These are phyloP conservation scores for Macaca fascicularis DNA, from an alignment of 2,113 vertebrate genomes.

Conservation along the genomic window DNA sequence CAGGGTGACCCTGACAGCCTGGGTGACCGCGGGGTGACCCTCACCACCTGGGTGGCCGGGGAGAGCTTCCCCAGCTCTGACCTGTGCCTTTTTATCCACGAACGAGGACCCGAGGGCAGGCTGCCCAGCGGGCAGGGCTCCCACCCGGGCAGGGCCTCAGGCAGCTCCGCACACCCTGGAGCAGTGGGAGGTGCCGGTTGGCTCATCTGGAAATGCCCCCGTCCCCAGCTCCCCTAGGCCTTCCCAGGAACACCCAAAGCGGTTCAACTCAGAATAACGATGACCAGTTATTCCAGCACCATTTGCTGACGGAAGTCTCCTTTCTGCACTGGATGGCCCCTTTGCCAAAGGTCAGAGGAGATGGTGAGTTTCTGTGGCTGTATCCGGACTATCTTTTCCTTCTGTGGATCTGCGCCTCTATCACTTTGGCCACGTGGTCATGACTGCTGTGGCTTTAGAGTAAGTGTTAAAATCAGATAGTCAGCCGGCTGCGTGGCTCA, in stretches of 20 bases:
- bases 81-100: not conserved
- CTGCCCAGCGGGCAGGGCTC: not conserved
- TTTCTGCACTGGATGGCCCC: not conserved
- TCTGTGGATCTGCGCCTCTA: rapidly evolving
- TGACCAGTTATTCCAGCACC: too few species aligned
- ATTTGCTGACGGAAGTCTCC: not conserved
- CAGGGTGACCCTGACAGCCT: not conserved
- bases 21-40: too few species aligned
- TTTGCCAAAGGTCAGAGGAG: not conserved
- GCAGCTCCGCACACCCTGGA: not conserved
- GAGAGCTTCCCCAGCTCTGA: not conserved
- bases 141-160: not conserved
- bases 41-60: too few species aligned
- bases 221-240: not conserved
- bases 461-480: not conserved
- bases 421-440: not conserved
- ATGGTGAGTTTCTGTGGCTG: too few species aligned
- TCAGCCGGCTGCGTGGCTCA: too few species aligned
- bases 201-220: not conserved
- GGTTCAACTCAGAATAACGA: not conserved
- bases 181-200: not conserved
- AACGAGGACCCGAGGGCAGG: not conserved
- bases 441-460: rapidly evolving
- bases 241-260: not conserved
- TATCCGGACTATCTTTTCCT: not conserved